Conservation (phyloP, 2,888 invertebrate species). For the Phaonia tiefii region DNA sequence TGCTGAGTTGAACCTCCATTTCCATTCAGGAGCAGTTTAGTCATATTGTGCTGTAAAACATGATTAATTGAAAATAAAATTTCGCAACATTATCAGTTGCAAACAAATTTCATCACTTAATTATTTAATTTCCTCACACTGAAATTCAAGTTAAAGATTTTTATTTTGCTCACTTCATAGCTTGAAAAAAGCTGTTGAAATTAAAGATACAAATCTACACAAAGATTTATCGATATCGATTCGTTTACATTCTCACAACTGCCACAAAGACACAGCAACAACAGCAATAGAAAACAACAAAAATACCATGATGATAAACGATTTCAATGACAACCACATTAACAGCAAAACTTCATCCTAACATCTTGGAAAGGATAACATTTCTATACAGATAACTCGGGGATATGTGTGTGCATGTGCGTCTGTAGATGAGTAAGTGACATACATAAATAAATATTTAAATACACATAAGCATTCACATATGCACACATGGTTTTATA, state of each 20-base stretch:
- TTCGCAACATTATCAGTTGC: too few relatives aligned
- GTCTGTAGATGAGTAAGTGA: background rate
- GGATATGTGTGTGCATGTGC: background rate
- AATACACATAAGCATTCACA: slow-evolving; percentile 22
- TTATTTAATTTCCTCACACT: too few relatives aligned
- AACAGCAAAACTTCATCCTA: slow-evolving; percentile 25
- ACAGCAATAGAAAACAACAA: background rate
- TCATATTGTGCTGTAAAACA: too few relatives aligned
- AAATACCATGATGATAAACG: slow-evolving; percentile 47
- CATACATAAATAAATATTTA: slow-evolving; percentile 14
- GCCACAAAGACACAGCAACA: background rate
- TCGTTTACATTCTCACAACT: slow-evolving; percentile 2
- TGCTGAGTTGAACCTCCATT: too few relatives aligned
- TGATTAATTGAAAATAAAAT: too few relatives aligned
- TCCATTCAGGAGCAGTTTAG: too few relatives aligned
- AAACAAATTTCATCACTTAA: too few relatives aligned
- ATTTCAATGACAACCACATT: slow-evolving; percentile 56
- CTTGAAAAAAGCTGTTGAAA: background rate
- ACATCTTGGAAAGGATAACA: background rate
- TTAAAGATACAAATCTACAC: slow-evolving; percentile 33
- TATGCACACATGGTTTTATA: too few relatives aligned
- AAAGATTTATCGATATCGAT: slow-evolving; percentile 37
- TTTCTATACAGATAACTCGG: too few relatives aligned
- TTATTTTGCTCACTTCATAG: too few relatives aligned
- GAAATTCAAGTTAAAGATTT: too few relatives aligned